Conservation (phyloP, 2,113 vertebrate genomes). For the Equus quagga region DNA sequence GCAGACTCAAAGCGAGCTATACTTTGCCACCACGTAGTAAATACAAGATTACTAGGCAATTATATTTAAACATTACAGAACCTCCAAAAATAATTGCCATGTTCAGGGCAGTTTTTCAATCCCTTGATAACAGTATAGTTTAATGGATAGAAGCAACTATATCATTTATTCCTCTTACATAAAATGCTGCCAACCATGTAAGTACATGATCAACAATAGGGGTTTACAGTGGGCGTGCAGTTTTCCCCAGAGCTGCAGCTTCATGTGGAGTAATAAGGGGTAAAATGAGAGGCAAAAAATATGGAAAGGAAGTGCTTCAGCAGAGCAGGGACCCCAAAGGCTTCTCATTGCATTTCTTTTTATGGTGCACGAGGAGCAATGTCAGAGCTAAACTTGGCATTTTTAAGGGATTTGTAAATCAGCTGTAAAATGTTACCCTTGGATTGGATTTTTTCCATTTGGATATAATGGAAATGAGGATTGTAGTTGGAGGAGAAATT, state of each 20-base stretch:
- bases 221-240: conserved; percentile 66
- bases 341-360: conserved; percentile 60
- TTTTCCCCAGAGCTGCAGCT: conserved; percentile 36
- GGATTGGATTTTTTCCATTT: conserved; percentile 36
- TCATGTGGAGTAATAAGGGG: conserved; percentile 64
- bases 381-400: conserved; percentile 51
- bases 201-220: conserved; percentile 71
- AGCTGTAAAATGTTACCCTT: conserved; percentile 29
- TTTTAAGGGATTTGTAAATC: conserved; percentile 70
- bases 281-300: conserved; percentile 37
- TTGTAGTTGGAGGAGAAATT: not conserved
- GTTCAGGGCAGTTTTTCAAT: conserved; percentile 77
- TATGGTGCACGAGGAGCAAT: conserved; percentile 30
- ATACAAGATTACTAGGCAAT: conserved; percentile 79
- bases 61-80: conserved; percentile 67
- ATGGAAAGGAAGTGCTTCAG: conserved; percentile 44
- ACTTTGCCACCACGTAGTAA: conserved; percentile 67
- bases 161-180: conserved; percentile 78
- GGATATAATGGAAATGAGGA: not conserved
- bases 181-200: conserved; percentile 70
- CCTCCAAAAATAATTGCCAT: conserved; percentile 79
- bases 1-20: conserved; percentile 67
- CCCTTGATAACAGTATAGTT: conserved; percentile 82
- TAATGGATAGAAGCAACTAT: conserved; percentile 75
- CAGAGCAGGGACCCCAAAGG: conserved; percentile 54